phyloP scores from a whole-genome alignment of 2,113 vertebrate species.

The Pituophis catenifer region DNA sequence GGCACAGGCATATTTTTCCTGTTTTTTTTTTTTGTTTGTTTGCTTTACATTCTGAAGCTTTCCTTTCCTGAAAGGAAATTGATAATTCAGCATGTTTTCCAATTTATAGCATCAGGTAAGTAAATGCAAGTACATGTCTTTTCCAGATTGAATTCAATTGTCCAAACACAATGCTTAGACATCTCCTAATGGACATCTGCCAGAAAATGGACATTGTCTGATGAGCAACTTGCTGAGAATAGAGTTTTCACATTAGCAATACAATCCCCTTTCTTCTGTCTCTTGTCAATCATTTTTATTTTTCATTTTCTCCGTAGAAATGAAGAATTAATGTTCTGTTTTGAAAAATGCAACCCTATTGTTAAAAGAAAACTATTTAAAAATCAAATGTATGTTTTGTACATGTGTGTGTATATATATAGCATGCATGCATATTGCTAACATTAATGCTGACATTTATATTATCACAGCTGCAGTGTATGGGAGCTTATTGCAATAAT shows the following conservation, averaged over 20 bases:
- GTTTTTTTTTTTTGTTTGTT: neutral
- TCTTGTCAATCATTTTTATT: neutral
- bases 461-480: neutral
- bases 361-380: constrained; percentile 36
- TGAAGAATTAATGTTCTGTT: neutral
- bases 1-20: neutral
- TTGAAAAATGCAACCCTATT: neutral
- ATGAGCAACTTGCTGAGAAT: constrained; percentile 33
- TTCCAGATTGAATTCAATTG: constrained; percentile 16
- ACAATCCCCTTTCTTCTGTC: neutral
- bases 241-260: neutral
- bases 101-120: neutral
- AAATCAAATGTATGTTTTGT: neutral
- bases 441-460: neutral
- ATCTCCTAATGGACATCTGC: constrained; percentile 23
- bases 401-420: neutral
- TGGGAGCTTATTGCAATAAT: neutral
- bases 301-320: neutral
- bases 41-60: constrained; percentile 5
- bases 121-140: constrained; percentile 21
- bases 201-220: constrained; percentile 18
- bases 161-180: constrained; percentile 30
- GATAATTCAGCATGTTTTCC: neutral
- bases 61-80: neutral
- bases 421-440: neutral